Conservation (phyloP, 2,888 invertebrate species). For the Andrena chrysosceles region DNA sequence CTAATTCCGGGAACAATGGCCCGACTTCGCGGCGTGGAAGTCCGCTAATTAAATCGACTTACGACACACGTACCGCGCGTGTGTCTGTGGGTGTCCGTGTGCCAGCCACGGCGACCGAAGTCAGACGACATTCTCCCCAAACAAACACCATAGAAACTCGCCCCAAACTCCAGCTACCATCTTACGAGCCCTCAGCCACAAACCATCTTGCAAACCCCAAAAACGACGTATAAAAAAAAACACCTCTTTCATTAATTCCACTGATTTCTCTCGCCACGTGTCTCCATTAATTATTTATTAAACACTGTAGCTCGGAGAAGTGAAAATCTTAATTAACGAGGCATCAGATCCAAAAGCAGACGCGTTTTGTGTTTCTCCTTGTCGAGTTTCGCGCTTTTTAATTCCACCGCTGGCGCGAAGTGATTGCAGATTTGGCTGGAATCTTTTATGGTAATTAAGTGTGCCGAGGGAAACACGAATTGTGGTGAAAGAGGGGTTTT, state of each 20-base stretch:
- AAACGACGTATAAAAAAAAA: neutral
- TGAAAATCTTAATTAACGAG: conserved; percentile 38
- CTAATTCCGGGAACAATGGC: conserved; percentile 81
- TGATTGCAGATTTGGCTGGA: neutral
- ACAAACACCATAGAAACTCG: neutral
- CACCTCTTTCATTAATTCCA: neutral
- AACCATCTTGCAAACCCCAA: too few species aligned
- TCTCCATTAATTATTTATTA: conserved; percentile 31
- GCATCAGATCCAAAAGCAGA: neutral
- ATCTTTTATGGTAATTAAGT: neutral
- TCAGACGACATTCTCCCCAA: conserved; percentile 48
- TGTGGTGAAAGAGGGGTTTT: neutral
- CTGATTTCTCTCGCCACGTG: neutral
- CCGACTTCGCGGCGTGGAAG: conserved; percentile 78
- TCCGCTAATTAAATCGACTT: conserved; percentile 83
- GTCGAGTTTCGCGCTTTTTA: neutral
- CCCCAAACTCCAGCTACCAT: too few species aligned
- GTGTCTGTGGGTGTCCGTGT: conserved; percentile 1
- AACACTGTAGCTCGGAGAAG: neutral
- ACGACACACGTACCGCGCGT: conserved; percentile 71
- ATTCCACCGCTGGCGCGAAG: conserved; percentile 1
- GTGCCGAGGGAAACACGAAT: neutral
- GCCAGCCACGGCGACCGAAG: conserved; percentile 50
- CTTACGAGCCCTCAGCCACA: too few species aligned
- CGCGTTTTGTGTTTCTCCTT: neutral